These are phyloP conservation scores for Tigriopus californicus DNA, from an alignment of 2,888 invertebrate genomes.

Conservation along the genomic window DNA sequence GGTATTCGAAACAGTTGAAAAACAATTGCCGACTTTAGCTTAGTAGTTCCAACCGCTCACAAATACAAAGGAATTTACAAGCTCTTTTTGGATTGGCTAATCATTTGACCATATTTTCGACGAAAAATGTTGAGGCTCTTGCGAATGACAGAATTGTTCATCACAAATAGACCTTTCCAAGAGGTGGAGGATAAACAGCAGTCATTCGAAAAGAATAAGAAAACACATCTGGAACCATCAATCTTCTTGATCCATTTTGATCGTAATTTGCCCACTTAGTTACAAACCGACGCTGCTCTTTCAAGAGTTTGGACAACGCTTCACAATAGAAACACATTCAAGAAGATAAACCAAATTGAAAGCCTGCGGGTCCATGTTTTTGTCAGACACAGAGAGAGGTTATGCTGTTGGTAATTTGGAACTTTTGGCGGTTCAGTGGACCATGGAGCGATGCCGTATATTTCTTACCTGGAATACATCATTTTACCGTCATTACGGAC, in stretches of 20 bases:
- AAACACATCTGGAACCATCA: not conserved
- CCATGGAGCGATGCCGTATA: too few relatives aligned
- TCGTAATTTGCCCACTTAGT: not conserved
- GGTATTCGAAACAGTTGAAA: too few relatives aligned
- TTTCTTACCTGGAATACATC: too few relatives aligned
- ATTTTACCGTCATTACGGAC: too few relatives aligned
- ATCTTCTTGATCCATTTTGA: not conserved
- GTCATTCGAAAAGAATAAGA: slow-evolving; percentile 10
- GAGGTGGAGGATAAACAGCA: not conserved
- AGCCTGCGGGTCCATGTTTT: too few relatives aligned
- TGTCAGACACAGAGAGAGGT: too few relatives aligned
- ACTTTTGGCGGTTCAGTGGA: too few relatives aligned
- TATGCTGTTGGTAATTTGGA: too few relatives aligned
- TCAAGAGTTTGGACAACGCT: not conserved
- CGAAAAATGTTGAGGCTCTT: not conserved
- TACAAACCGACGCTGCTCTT: slow-evolving; percentile 8
- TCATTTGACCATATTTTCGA: slow-evolving; percentile 6
- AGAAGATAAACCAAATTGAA: too few relatives aligned
- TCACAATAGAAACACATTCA: not conserved
- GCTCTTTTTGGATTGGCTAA: slow-evolving; percentile 13
- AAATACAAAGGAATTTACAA: not conserved
- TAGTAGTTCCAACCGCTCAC: too few relatives aligned
- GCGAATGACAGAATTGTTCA: not conserved
- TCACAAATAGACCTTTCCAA: not conserved
- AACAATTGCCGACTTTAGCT: too few relatives aligned